These are phyloP conservation scores for Trichechus manatus DNA, from an alignment of 2,113 vertebrate species.

Conservation along the genomic window DNA sequence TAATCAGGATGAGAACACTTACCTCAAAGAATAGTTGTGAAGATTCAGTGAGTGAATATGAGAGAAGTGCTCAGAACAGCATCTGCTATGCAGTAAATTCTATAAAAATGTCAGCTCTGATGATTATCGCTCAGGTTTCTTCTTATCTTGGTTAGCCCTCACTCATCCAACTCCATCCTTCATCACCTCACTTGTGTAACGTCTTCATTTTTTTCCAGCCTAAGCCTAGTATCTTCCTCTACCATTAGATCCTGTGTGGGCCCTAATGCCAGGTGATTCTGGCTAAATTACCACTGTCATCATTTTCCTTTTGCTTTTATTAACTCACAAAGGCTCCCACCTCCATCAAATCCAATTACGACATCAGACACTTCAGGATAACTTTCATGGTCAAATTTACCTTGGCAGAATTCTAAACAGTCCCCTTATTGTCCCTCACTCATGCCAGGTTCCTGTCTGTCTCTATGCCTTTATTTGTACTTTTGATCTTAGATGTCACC, in stretches of 20 bases:
- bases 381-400: background rate
- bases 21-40: background rate
- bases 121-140: background rate
- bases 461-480: background rate
- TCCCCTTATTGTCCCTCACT: background rate
- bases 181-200: background rate
- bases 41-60: background rate
- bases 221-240: background rate
- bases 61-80: background rate
- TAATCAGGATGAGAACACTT: background rate
- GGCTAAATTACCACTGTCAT: constrained; percentile 16
- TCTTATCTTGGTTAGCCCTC: background rate
- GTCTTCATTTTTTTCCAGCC: background rate
- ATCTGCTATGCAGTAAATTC: background rate
- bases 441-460: background rate
- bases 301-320: background rate
- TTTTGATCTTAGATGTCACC: background rate
- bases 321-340: background rate
- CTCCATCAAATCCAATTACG: background rate
- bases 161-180: background rate
- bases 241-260: background rate
- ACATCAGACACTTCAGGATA: background rate
- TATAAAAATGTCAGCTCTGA: background rate
- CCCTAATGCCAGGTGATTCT: background rate
- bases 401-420: background rate